phyloP scores from a whole-genome alignment of 53 echinoderm and acorn worm species.

The Stichopus horrens region DNA sequence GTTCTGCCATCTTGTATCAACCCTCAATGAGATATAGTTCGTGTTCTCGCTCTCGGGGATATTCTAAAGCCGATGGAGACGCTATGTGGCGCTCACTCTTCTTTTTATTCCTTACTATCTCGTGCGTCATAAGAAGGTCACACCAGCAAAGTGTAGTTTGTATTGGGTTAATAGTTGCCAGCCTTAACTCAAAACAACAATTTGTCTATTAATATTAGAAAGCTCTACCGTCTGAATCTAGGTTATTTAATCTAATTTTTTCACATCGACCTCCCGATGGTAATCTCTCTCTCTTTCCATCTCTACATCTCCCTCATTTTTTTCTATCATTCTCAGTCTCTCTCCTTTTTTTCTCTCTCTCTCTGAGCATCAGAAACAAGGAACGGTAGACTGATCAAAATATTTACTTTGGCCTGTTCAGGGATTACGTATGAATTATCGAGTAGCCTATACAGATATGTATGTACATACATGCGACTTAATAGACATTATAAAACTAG shows the following conservation, averaged over 20 bases:
- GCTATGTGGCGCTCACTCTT: neutral
- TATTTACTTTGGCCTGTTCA: neutral
- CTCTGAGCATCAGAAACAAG: neutral
- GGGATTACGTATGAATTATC: neutral
- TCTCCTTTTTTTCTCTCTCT: too few species aligned
- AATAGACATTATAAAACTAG: too few species aligned
- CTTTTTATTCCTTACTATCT: neutral
- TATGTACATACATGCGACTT: too few species aligned
- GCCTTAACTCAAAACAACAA: constrained; percentile 10
- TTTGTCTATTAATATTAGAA: constrained; percentile 14
- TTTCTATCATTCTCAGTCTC: too few species aligned
- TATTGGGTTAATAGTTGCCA: constrained; percentile 14
- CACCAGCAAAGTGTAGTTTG: constrained; percentile 7
- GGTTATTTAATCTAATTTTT: constrained; percentile 14
- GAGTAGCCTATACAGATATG: too few species aligned
- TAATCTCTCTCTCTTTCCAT: neutral
- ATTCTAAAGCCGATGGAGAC: neutral
- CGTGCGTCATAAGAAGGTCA: constrained; percentile 14
- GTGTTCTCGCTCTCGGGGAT: too few species aligned
- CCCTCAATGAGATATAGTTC: neutral
- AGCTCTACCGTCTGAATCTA: neutral
- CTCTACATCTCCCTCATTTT: neutral
- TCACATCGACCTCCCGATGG: neutral
- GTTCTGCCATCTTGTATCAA: neutral
- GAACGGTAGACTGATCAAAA: constrained; percentile 5